Evolutionary conservation across 2,113 vertebrate genomes (phyloP), one percentile per base, ranked within the genome.

Genomic region (Corynorhinus townsendii): DNA sequence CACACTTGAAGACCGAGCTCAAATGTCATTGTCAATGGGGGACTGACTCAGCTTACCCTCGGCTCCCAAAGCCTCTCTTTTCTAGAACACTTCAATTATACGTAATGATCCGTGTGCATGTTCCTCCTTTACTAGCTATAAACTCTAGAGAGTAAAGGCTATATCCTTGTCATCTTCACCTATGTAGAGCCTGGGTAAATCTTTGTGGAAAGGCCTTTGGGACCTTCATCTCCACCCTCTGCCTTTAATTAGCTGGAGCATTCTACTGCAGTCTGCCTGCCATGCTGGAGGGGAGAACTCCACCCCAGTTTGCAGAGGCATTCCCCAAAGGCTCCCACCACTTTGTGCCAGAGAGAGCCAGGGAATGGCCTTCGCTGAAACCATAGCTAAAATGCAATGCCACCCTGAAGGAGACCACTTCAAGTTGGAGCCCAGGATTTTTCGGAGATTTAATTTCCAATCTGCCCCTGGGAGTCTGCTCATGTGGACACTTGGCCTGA

Each of bases 281-380:
- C 62, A 8, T 8, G 93, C 95, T 95, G 86, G 86, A 96, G 95
- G 85, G 85, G 92, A 93, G 82, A 95, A 59, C 59, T 91, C 79
- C 76, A 62, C 93, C 92, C 75, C 95, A 95, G 86, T 69, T 98
- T 97, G 97, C 97, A 96, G 96, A 97, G 97, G 97, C 97, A 96
- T 98, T 98, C 98, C 97, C 96, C 86, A 98, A 97, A 98, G 98
- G 94, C 95, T 97, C 95, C 94, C 80, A 89, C 76, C 93, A 49
- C 96, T 97, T 97, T 92, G 62, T 94, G 86, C 80, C 92, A 98
- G 96, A 89, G 12, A 68, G 38, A 97, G 94, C 54, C 93, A 59
- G 43, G 10, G 59, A 49, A 95, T 94, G 33, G 73, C 83, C 94
- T 76, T 87, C 86, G n/a, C 79, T 94, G 79, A 97, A 89, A 90